Evolutionary conservation across 2,113 vertebrate species (phyloP).

Genomic region (Malaclemys terrapin): DNA sequence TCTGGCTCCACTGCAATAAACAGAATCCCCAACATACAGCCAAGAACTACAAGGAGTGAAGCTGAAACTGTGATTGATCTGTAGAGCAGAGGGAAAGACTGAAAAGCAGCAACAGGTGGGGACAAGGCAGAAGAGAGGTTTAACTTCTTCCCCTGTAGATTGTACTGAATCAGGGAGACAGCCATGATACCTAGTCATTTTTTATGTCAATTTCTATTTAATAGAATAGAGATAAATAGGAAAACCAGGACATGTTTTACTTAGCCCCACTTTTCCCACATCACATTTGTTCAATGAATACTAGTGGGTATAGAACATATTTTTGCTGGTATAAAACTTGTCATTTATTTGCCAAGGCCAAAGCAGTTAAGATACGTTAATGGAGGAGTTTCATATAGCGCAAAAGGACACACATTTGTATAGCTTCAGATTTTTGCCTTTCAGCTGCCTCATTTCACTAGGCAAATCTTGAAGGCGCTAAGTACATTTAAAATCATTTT

Average conservation of each 20-base stretch:
- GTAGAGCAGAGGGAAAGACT: fast-evolving
- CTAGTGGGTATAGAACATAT: fast-evolving
- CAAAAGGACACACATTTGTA: not conserved
- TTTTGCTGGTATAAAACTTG: not conserved
- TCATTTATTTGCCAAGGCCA: not conserved
- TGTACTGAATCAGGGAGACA: not conserved
- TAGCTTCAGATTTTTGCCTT: not conserved
- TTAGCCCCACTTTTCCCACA: not conserved
- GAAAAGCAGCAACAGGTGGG: constrained; percentile 26
- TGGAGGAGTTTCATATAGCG: not conserved
- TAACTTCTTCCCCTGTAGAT: not conserved
- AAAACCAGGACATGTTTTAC: not conserved
- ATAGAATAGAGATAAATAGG: not conserved
- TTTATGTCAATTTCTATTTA: not conserved
- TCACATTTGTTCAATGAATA: not conserved
- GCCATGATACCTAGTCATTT: not conserved
- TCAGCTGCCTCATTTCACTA: not conserved
- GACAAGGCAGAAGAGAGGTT: not conserved
- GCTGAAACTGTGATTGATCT: not conserved
- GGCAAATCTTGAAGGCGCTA: not conserved
- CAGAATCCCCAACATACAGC: not conserved
- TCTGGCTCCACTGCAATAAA: not conserved
- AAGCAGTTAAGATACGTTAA: not conserved
- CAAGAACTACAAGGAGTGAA: not conserved
- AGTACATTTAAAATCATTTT: not conserved